These are phyloP conservation scores for Drosophila differens DNA, from an alignment of 2,888 invertebrate genomes.

Conservation along the genomic window DNA sequence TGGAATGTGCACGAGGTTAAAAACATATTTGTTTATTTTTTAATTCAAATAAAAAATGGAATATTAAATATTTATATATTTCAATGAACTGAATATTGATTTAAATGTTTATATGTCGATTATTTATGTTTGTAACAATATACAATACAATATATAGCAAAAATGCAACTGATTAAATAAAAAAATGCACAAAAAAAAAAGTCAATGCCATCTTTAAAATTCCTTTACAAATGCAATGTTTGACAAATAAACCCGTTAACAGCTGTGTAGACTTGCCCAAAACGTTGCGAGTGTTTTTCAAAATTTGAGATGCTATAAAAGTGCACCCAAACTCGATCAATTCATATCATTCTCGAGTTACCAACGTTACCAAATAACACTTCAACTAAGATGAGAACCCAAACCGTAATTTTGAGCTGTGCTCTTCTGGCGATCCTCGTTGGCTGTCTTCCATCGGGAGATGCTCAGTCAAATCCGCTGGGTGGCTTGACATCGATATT, in stretches of 20 bases:
- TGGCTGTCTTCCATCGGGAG: not conserved
- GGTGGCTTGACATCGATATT: fast-evolving
- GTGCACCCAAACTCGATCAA: too few species aligned
- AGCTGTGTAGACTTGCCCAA: not conserved
- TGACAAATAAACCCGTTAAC: not conserved
- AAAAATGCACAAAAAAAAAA: not conserved
- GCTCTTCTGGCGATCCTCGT: not conserved
- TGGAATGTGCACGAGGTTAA: not conserved
- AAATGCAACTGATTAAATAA: not conserved
- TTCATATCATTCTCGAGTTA: too few species aligned
- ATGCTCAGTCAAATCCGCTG: not conserved
- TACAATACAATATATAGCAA: not conserved
- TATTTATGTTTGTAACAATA: not conserved
- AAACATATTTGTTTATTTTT: not conserved
- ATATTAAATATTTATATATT: not conserved
- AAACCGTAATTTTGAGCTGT: not conserved
- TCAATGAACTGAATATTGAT: not conserved
- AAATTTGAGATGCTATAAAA: too few species aligned
- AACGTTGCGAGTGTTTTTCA: not conserved
- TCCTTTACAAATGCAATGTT: not conserved
- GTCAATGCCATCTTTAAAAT: not conserved
- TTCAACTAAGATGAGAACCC: not conserved
- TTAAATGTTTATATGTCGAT: not conserved
- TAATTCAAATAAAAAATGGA: not conserved
- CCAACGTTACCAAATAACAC: not conserved